Evolutionary conservation across 2,888 invertebrate genomes (phyloP).

Genomic region (Antheraea assamensis): DNA sequence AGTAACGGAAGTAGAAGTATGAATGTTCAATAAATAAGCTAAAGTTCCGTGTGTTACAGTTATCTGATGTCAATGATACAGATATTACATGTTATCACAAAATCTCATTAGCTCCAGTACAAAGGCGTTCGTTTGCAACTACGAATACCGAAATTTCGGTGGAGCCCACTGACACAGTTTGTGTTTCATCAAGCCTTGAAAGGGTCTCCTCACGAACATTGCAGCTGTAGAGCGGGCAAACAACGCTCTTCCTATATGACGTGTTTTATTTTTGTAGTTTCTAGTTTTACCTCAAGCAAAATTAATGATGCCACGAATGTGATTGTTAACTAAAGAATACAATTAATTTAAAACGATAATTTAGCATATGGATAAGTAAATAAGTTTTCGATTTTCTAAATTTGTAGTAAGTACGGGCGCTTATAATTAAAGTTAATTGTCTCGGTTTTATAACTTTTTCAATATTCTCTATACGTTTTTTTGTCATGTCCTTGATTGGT

Average conservation of each 20-base stretch:
- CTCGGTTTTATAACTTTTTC: too few species aligned
- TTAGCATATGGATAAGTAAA: not conserved
- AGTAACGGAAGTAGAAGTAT: too few species aligned
- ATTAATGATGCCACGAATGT: not conserved
- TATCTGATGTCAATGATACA: not conserved
- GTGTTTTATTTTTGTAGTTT: slow-evolving; percentile 60
- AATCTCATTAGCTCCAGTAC: slow-evolving; percentile 58
- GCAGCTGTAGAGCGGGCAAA: slow-evolving; percentile 59
- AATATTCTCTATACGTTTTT: too few species aligned
- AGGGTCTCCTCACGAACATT: slow-evolving; percentile 53
- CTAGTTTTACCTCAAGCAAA: slow-evolving; percentile 64
- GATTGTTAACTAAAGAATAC: not conserved
- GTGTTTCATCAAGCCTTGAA: slow-evolving; percentile 75
- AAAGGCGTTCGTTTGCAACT: slow-evolving; percentile 62
- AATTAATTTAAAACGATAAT: not conserved
- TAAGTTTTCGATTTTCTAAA: not conserved
- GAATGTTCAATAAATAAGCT: too few species aligned
- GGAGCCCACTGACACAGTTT: slow-evolving; percentile 73
- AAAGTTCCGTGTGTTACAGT: too few species aligned
- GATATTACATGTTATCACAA: slow-evolving; percentile 27
- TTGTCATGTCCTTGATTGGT: too few species aligned
- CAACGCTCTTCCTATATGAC: slow-evolving; percentile 40
- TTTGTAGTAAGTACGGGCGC: not conserved
- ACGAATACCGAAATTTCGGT: slow-evolving; percentile 73
- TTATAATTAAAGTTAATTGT: too few species aligned